Evolutionary conservation across 1,140 invertebrate genomes (phyloP).

Genomic region (Dryas iulia): DNA sequence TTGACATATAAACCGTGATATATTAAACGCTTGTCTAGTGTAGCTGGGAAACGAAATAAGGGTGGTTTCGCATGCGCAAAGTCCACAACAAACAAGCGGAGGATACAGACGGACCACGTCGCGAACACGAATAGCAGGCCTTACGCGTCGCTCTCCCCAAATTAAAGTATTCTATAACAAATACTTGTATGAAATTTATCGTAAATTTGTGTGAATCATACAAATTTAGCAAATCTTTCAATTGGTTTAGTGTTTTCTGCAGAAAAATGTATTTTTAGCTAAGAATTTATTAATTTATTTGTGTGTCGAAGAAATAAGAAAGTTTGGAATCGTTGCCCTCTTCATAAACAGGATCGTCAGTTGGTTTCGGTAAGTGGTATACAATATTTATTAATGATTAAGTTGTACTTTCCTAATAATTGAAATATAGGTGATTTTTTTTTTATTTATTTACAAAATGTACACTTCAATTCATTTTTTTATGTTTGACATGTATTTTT

Average conservation of each 20-base stretch:
- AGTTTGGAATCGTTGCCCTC: slow-evolving; percentile 8
- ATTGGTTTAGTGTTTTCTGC: neutral
- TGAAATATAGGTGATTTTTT: neutral
- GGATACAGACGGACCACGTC: slow-evolving; percentile 23
- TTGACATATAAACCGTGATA: slow-evolving; percentile 4
- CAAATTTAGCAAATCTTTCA: neutral
- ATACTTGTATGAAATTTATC: slow-evolving; percentile 31
- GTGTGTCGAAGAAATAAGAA: slow-evolving; percentile 24
- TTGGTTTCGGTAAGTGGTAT: slow-evolving; percentile 18
- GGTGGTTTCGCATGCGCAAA: slow-evolving; percentile 31
- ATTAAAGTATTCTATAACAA: neutral
- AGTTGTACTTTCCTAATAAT: neutral
- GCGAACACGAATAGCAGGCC: neutral
- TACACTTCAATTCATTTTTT: too few species aligned
- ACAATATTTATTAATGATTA: neutral
- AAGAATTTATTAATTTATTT: slow-evolving; percentile 19
- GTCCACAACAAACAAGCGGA: slow-evolving; percentile 26
- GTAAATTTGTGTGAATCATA: slow-evolving; percentile 6
- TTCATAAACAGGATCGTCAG: slow-evolving; percentile 9
- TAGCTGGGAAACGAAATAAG: slow-evolving; percentile 20
- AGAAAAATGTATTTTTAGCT: slow-evolving; percentile 1
- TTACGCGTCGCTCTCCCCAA: neutral
- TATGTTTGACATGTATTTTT: too few species aligned
- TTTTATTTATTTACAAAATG: neutral
- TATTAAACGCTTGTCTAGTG: slow-evolving; percentile 7